phyloP scores from a whole-genome alignment of 2,113 vertebrate genomes.

The Rhegmatorhina hoffmannsi region DNA sequence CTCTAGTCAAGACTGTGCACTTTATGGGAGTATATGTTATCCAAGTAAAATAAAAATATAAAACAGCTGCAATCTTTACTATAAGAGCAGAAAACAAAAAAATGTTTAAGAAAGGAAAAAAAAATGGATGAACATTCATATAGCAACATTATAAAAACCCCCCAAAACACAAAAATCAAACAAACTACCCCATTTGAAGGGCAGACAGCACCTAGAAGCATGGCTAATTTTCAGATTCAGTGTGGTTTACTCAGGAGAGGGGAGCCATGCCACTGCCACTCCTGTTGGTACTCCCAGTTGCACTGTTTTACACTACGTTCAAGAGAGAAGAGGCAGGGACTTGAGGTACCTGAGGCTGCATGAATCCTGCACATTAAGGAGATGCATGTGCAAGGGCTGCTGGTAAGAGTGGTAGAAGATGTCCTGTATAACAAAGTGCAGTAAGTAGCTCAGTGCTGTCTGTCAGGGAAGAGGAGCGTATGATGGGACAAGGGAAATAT shows the following conservation, averaged over 20 bases:
- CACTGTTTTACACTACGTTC: too few species aligned
- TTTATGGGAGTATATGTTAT: neutral
- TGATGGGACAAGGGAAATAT: neutral
- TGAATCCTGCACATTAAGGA: neutral
- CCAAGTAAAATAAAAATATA: neutral
- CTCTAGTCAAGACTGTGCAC: neutral
- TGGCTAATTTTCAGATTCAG: neutral
- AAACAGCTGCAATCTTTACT: neutral
- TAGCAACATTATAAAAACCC: neutral
- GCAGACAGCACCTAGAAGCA: neutral
- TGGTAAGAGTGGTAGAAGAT: neutral
- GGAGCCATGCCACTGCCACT: neutral
- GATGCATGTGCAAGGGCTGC: accelerated
- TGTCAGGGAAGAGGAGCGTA: neutral
- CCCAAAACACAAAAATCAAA: neutral
- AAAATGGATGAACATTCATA: neutral
- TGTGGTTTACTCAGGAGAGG: neutral
- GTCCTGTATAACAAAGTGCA: neutral
- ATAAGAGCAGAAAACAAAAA: neutral
- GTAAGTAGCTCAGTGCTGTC: neutral
- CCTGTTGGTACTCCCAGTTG: neutral
- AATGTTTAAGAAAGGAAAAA: neutral
- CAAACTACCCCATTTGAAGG: neutral
- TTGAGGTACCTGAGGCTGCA: neutral
- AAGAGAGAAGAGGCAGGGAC: neutral